These are phyloP conservation scores for Prunella strophiata DNA, from an alignment of 2,797 vertebrate genomes.

Conservation along the genomic window DNA sequence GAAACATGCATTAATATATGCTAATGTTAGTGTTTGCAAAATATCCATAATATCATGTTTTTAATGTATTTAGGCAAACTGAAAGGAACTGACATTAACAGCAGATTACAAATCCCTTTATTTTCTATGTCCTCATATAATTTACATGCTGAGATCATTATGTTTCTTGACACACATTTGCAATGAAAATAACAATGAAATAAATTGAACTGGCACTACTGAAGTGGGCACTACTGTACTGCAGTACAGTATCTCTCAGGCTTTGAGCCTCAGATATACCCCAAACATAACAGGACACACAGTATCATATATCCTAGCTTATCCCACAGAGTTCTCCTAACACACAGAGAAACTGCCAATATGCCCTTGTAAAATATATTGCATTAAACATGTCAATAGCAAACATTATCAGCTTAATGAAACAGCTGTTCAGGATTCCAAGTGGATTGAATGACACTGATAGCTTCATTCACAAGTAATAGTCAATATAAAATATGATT, in stretches of 20 bases:
- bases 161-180: conserved; percentile 53
- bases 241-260: neutral
- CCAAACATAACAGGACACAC: neutral
- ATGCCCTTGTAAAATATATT: conserved; percentile 31
- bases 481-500: conserved; percentile 74
- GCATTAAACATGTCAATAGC: conserved; percentile 51
- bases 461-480: conserved; percentile 69
- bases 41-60: conserved; percentile 71
- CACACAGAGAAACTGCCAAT: neutral
- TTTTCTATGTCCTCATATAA: conserved; percentile 46
- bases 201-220: conserved; percentile 40
- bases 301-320: neutral
- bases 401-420: conserved; percentile 58
- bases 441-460: conserved; percentile 62
- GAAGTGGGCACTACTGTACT: neutral
- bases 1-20: conserved; percentile 60
- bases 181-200: conserved; percentile 54
- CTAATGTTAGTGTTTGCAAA: conserved; percentile 69
- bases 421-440: conserved; percentile 60
- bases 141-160: conserved; percentile 67
- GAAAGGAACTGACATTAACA: conserved; percentile 71
- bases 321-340: conserved; percentile 14
- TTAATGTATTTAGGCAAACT: conserved; percentile 76
- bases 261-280: conserved; percentile 5
- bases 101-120: conserved; percentile 69